Evolutionary conservation across 1,140 invertebrate genomes (phyloP).

Genomic region (Trichoplusia ni): DNA sequence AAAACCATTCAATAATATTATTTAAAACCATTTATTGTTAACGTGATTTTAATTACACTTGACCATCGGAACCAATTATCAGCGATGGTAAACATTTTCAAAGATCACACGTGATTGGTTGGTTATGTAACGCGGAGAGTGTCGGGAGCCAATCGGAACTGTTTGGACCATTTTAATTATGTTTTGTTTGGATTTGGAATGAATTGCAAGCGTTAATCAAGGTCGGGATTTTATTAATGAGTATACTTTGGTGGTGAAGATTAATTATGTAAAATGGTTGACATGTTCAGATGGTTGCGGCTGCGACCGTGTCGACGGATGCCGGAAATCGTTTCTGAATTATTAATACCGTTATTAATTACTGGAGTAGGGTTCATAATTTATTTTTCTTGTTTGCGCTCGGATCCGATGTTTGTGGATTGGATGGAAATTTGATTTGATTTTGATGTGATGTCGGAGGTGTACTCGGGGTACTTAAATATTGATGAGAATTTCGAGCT

Average conservation of each 20-base stretch:
- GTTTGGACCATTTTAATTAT: constrained; percentile 22
- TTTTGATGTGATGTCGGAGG: background rate
- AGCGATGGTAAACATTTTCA: constrained; percentile 9
- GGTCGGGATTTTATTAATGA: constrained; percentile 32
- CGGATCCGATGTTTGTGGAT: background rate
- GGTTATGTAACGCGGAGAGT: background rate
- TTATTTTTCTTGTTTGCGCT: constrained; percentile 17
- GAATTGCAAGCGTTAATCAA: constrained; percentile 31
- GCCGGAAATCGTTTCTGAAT: constrained; percentile 24
- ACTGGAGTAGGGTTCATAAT: constrained; percentile 9
- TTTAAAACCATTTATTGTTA: constrained; percentile 2
- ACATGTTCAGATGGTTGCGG: constrained; percentile 27
- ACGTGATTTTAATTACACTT: constrained; percentile 9
- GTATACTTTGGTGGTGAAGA: constrained; percentile 30
- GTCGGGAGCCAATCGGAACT: constrained; percentile 6
- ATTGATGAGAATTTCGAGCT: background rate
- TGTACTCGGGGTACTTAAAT: background rate
- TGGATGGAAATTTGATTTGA: background rate
- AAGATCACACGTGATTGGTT: constrained; percentile 2
- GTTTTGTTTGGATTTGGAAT: constrained; percentile 28
- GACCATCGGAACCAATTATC: constrained; percentile 18
- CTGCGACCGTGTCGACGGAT: constrained; percentile 3
- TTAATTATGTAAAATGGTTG: constrained; percentile 35
- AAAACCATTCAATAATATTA: constrained; percentile 4
- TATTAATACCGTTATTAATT: constrained; percentile 25